Evolutionary conservation across 2,797 vertebrate species (phyloP).

Genomic region (Glyptemys insculpta): DNA sequence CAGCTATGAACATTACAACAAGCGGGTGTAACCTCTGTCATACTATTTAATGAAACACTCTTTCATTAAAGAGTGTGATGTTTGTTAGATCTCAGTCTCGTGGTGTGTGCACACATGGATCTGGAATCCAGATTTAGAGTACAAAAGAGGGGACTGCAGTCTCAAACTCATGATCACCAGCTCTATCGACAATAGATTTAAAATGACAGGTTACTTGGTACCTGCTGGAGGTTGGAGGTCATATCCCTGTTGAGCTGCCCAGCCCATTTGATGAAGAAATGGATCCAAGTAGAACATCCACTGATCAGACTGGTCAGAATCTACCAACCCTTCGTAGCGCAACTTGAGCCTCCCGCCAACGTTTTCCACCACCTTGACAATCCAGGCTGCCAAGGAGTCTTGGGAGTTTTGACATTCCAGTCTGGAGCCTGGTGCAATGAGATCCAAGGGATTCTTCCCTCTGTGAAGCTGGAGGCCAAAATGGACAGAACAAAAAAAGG

Average conservation of each 20-base stretch:
- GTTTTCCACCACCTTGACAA: conserved; percentile 92
- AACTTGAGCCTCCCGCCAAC: conserved; percentile 93
- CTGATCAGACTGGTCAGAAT: conserved; percentile 83
- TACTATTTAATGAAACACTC: neutral
- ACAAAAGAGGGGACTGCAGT: neutral
- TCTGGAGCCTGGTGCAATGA: conserved; percentile 89
- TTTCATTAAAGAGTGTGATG: neutral
- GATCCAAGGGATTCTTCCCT: conserved; percentile 93
- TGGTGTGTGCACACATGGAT: neutral
- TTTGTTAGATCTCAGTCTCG: neutral
- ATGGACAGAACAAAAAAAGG: neutral
- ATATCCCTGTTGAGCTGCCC: conserved; percentile 90
- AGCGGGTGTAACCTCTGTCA: neutral
- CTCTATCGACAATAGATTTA: neutral
- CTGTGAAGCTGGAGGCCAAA: conserved; percentile 87
- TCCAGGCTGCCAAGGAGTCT: conserved; percentile 89
- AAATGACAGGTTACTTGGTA: conserved; percentile 57
- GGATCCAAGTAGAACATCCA: conserved; percentile 97
- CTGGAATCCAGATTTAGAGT: neutral
- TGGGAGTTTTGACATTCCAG: conserved; percentile 90
- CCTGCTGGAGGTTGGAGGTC: conserved; percentile 91
- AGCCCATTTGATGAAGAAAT: conserved; percentile 93
- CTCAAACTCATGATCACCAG: neutral
- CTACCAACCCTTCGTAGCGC: conserved; percentile 88
- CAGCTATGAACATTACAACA: neutral